Evolutionary conservation across 2,888 invertebrate species (phyloP), one percentile per base, ranked within the genome.

Genomic region (Philaethria dido): DNA sequence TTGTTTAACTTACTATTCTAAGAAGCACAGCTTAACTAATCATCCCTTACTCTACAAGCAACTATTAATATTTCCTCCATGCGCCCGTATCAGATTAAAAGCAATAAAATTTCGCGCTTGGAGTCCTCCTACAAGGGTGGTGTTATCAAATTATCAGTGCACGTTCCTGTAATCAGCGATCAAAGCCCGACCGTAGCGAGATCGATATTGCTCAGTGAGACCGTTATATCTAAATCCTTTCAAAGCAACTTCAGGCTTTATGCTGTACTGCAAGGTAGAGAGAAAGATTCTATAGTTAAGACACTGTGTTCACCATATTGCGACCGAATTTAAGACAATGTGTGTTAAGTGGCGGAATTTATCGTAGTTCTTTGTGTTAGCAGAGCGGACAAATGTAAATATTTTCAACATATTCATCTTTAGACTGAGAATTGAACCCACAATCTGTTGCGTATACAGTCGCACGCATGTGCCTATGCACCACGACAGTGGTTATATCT

Each of bases 161-260:
- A 62, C 62, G 62, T 64, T 48, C 42, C 47, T 50, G 66, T 66
- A 61, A 69, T 66, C 69, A 66, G 50, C 29, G 66, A 66, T 66
- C 64, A 39, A 33, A 29, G 44, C 39, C 57, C 22, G 11, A 22
- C 39, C 22, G n/a, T 9, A 22, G 39, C n/a, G 9, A 42, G 54
- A 59, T 29, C 59, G 59, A 44, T 42, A 13, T 20, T 39, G 42
- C 54, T 62, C 39, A 66, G 33, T 8, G 16, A 9, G 14, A 9
- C 18, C 52, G 25, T n/a, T 5, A 57, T 45, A 68, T 11, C 20
- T 48, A 44, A 42, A 9, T 52, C 4, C 5, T 29, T 29, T 52
- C 16, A 29, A 52, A n/a, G n/a, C n/a, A n/a, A n/a, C n/a, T n/a
- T n/a, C n/a, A n/a, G n/a, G n/a, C n/a, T n/a, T n/a, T n/a, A n/a